Conservation (phyloP, 2,113 vertebrate genomes). For the Madoqua kirkii region DNA sequence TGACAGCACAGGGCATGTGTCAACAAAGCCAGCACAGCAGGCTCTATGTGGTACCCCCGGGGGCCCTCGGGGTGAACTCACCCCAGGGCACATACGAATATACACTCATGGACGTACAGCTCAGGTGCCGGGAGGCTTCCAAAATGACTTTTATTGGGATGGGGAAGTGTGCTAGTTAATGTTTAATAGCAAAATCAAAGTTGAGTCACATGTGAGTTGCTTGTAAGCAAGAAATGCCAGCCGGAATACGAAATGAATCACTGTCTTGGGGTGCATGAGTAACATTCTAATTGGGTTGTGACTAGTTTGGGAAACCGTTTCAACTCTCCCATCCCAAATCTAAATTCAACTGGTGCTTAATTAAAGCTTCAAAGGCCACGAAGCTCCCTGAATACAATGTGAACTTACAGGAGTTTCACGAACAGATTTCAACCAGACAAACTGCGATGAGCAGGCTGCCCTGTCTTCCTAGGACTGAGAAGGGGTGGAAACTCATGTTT, state of each 20-base stretch:
- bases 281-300: constrained; percentile 31
- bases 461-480: background rate
- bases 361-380: fast-evolving
- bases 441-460: fast-evolving
- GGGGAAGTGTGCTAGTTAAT: background rate
- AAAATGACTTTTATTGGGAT: background rate
- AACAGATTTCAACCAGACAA: background rate
- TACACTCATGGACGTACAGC: fast-evolving
- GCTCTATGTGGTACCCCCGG: fast-evolving
- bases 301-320: constrained; percentile 42
- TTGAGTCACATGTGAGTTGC: background rate
- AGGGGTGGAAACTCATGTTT: background rate
- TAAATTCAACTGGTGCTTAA: background rate
- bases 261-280: background rate
- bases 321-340: background rate
- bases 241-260: constrained; percentile 16
- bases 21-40: too few species aligned
- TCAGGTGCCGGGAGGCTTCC: background rate
- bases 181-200: background rate
- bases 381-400: background rate
- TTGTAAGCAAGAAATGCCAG: background rate
- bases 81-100: fast-evolving
- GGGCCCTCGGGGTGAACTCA: fast-evolving
- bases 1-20: fast-evolving
- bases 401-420: fast-evolving